Evolutionary conservation across 1,140 invertebrate genomes (phyloP).

Genomic region (Elymnias hypermnestra): DNA sequence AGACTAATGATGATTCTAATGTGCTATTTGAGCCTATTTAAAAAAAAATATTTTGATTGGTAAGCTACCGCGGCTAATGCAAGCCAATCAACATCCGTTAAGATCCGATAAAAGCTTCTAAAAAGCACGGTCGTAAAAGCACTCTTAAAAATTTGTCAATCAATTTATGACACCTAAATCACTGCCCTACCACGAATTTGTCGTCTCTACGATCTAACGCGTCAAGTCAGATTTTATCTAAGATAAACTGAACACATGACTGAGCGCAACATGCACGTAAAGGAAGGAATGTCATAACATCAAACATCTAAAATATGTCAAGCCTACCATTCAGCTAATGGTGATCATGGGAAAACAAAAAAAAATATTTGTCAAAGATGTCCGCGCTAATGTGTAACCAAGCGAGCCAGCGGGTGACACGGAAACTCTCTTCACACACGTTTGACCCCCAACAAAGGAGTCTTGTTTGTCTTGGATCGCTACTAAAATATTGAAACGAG

Average conservation of each 20-base stretch:
- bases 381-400: slow-evolving; percentile 67
- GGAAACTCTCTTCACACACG: slow-evolving; percentile 72
- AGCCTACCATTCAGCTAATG: slow-evolving; percentile 47
- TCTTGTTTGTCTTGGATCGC: slow-evolving; percentile 66
- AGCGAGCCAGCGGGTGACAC: slow-evolving; percentile 55
- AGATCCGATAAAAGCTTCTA: slow-evolving; percentile 15
- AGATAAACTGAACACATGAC: not conserved
- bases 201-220: not conserved
- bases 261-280: slow-evolving; percentile 12
- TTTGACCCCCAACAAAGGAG: slow-evolving; percentile 67
- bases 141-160: slow-evolving; percentile 8
- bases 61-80: too few species aligned
- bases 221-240: not conserved
- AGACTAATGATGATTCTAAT: too few species aligned
- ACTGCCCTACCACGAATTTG: not conserved
- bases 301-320: slow-evolving; percentile 54
- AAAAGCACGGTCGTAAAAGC: slow-evolving; percentile 10
- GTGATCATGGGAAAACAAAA: slow-evolving; percentile 67
- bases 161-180: slow-evolving; percentile 7
- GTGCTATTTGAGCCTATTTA: too few species aligned
- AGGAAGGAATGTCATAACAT: slow-evolving; percentile 41
- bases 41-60: too few species aligned
- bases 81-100: slow-evolving; percentile 4
- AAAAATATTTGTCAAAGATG: slow-evolving; percentile 63
- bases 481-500: slow-evolving; percentile 73